Evolutionary conservation across 2,797 vertebrate species (phyloP).

Genomic region (Gambelia wislizenii): DNA sequence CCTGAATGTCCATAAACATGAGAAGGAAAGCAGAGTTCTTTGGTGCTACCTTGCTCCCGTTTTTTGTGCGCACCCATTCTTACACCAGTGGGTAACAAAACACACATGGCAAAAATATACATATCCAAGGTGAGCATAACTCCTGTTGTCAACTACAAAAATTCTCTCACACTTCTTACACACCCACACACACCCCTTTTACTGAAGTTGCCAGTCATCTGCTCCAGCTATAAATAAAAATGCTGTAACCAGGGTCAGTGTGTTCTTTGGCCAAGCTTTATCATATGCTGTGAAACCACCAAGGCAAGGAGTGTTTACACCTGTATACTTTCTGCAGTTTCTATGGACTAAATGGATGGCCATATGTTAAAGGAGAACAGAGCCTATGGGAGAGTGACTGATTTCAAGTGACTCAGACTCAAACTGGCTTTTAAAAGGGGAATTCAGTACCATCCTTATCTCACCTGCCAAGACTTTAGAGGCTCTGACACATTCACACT

Average conservation of each 20-base stretch:
- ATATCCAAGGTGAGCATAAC: constrained; percentile 4
- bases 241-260: constrained; percentile 25
- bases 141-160: constrained; percentile 20
- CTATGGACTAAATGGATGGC: not conserved
- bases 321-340: not conserved
- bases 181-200: constrained; percentile 1
- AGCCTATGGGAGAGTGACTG: not conserved
- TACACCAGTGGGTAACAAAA: not conserved
- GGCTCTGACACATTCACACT: constrained; percentile 5
- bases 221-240: constrained; percentile 32
- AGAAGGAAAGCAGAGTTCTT: constrained; percentile 47
- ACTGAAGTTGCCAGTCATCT: not conserved
- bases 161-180: not conserved
- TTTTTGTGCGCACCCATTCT: not conserved
- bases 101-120: constrained; percentile 29
- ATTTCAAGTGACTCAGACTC: not conserved
- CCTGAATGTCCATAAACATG: constrained; percentile 5
- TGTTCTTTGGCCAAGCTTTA: not conserved
- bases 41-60: constrained; percentile 36
- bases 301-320: not conserved
- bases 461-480: not conserved
- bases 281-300: not conserved
- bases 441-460: not conserved
- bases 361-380: not conserved
- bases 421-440: not conserved